Conservation (phyloP, 2,797 vertebrate species). For the Pseudochirops cupreus region DNA sequence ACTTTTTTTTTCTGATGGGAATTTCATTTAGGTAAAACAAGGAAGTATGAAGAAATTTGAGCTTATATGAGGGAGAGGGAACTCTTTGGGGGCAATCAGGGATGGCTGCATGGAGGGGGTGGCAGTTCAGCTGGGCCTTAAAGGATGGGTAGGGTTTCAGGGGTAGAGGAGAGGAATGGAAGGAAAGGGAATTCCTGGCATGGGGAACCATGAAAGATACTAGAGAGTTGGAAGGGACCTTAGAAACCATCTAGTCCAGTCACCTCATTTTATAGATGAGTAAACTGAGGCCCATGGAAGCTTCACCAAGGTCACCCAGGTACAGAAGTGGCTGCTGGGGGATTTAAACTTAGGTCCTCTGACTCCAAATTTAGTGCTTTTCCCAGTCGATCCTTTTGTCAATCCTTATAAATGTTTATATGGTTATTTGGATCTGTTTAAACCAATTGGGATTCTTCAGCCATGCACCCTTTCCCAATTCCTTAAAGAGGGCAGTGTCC, state of each 20-base stretch:
- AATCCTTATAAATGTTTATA: no score
- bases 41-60: not conserved
- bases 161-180: not conserved
- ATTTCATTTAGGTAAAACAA: not conserved
- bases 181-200: not conserved
- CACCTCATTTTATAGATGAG: not conserved
- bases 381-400: no score
- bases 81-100: not conserved
- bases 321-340: no score
- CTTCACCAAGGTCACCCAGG: not conserved
- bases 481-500: no score
- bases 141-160: not conserved
- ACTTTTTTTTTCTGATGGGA: not conserved
- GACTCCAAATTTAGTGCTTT: no score
- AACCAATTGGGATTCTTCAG: no score
- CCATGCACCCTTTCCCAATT: no score
- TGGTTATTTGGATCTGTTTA: no score
- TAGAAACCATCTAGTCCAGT: not conserved
- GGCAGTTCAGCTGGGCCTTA: not conserved
- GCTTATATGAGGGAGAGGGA: not conserved
- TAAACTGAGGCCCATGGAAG: not conserved
- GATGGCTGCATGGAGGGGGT: not conserved
- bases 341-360: no score
- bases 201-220: not conserved
- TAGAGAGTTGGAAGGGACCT: not conserved